Evolutionary conservation across 2,888 invertebrate species (phyloP), one percentile per base, ranked within the genome.

Genomic region (Orthosia incerta): DNA sequence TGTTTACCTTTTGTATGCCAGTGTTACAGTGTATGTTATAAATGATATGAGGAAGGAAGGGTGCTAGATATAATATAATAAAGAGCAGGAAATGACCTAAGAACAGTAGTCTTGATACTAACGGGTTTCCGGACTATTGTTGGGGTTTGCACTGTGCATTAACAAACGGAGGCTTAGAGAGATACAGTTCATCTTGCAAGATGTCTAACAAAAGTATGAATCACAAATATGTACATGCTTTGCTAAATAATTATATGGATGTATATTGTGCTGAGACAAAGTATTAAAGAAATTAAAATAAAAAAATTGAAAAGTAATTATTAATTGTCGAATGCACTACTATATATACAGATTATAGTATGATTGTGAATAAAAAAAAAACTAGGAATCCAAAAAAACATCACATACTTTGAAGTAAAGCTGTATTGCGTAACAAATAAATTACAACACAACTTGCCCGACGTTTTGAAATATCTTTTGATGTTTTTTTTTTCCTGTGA

Each of bases 61-160:
- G 66, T 20, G 62, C 23, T 56, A 56, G 39, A 56, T 71, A 56
- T 55, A 67, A 78, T 53, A 79, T 56, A 67, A 80, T 80, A 71
- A 65, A 53, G 51, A 73, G 62, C 73, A 77, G 80, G 67, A 78
- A 71, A 65, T 73, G 55, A 51, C 64, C 50, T 51, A 62, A 65
- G 61, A 55, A 68, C 39, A 64, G 77, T 56, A 60, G 62, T 82
- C 57, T 77, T 81, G 64, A 71, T 71, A 61, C 64, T 71, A 65
- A 74, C 55, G 48, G 62, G 73, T 74, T 74, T 81, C 80, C 82
- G 73, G 78, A 68, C 26, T 73, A 81, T 81, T 82, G 82, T 82
- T 62, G 9, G 26, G 31, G 18, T 45, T 71, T 55, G 51, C 56
- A 63, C 50, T 51, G 15, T 62, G 53, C 56, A 59, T 69, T 79